These are phyloP conservation scores for Stegodyphus mimosarum DNA, from an alignment of 1,140 invertebrate genomes.

Conservation along the genomic window DNA sequence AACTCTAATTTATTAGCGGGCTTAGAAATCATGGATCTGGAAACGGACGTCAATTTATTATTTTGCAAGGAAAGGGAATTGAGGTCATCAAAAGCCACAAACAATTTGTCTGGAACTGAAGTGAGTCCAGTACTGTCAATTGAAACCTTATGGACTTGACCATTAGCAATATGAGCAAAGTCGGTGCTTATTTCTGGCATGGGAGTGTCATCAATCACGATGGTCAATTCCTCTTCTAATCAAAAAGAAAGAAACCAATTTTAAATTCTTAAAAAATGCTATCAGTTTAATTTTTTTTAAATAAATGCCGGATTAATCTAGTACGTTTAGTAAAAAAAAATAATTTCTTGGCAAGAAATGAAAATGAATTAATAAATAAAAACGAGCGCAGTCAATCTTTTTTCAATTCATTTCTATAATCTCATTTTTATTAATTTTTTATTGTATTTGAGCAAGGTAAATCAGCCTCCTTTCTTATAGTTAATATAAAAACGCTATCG, in stretches of 20 bases:
- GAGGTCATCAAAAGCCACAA: slow-evolving; percentile 1
- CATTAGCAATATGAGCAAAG: slow-evolving; percentile 22
- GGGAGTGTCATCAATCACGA: slow-evolving; percentile 44
- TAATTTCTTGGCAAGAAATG: no score
- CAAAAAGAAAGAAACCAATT: not conserved
- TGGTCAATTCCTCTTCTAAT: slow-evolving; percentile 34
- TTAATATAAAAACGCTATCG: no score
- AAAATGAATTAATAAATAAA: no score
- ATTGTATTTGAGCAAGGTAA: no score
- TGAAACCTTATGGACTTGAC: slow-evolving; percentile 27
- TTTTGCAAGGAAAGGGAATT: slow-evolving; percentile 46
- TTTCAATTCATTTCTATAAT: no score
- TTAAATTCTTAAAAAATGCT: no score
- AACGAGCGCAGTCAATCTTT: no score
- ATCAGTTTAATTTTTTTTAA: no score
- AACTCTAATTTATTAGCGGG: slow-evolving; percentile 42
- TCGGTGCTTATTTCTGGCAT: not conserved
- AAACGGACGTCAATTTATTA: slow-evolving; percentile 30
- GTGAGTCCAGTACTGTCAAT: slow-evolving; percentile 41
- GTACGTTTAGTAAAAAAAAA: no score
- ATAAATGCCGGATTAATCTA: no score
- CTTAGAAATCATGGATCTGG: slow-evolving; percentile 20
- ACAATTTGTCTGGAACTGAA: not conserved
- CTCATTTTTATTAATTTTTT: no score
- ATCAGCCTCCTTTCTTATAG: no score